Evolutionary conservation across 2,888 invertebrate species (phyloP), one percentile per base, ranked within the genome.

Genomic region (Phengaris alcon): DNA sequence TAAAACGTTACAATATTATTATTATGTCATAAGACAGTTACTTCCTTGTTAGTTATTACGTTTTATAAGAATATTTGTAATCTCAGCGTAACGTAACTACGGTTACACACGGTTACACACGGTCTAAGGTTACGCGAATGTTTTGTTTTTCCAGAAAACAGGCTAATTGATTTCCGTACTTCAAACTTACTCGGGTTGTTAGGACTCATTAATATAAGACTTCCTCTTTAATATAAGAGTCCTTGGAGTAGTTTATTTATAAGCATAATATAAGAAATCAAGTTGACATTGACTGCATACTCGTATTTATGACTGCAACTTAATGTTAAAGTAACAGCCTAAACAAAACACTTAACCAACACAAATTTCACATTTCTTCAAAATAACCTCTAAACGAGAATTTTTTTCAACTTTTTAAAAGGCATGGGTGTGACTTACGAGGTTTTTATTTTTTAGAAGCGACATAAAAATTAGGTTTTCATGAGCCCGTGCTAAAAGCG

Each of bases 391-490:
- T 8, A 15, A 69, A 68, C 3, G 35, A 35, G 35, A 0, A 4
- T 35, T 35, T 35, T 48, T 46, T 5, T 46, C 7, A 46, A 69
- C 69, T 75, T 69, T 69, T 75, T 46, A 75, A 57, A 75, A 52
- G 52, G 35, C 22, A 35, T 2, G 10, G 52, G 68, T 76, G 73
- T 75, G 73, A 57, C 59, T 75, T 15, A 70, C 69, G 75, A 69
- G 46, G 70, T 70, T 78, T 75, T 75, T 74, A 75, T 74, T 69
- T 59, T 76, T 70, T 68, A 64, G 64, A 59, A 35, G 64, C 68
- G 35, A 78, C 87, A 86, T 87, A 86, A 86, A 83, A 87, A 89
- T 86, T 87, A 86, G 83, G 82, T 81, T 77, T 80, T 80, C 83
- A 82, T 81, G 79, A 83, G 80, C 80, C 81, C 79, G 78, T 74